Percentiles rank a stretch among this genome's conserved stretches.
These are phyloP conservation scores for Chamaetylas fuelleborni DNA, from an alignment of 2,113 vertebrate genomes.

Conservation along the genomic window DNA sequence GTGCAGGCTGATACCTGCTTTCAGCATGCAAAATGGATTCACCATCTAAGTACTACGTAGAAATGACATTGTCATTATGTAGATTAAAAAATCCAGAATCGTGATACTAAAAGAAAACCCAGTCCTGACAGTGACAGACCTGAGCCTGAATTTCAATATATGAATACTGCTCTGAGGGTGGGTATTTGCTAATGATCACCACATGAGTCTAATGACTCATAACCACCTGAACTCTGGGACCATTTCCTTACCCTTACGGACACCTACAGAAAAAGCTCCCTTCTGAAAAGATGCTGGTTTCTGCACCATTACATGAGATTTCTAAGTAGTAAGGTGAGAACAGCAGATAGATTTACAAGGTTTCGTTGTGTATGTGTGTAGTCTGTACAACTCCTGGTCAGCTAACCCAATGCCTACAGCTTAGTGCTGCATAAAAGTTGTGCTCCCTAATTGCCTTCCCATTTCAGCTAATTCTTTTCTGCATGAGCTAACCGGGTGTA, in stretches of 20 bases:
- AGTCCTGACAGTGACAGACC: background rate
- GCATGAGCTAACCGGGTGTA: background rate
- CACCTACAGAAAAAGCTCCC: background rate
- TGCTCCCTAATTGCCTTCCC: background rate
- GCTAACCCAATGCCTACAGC: constrained; percentile 2
- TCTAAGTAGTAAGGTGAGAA: background rate
- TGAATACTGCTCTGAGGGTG: background rate
- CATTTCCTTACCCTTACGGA: background rate
- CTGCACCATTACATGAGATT: background rate
- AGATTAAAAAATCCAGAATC: background rate
- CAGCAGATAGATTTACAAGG: background rate
- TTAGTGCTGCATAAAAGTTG: constrained; percentile 19
- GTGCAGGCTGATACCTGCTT: background rate
- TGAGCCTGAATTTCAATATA: background rate
- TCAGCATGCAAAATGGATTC: background rate
- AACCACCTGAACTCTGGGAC: background rate
- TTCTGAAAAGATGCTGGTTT: background rate
- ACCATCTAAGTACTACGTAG: fast-evolving
- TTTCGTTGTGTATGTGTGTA: background rate
- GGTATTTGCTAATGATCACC: background rate
- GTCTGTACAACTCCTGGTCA: background rate
- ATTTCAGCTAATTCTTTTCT: constrained; percentile 16
- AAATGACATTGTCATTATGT: background rate
- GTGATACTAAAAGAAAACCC: background rate
- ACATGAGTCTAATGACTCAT: background rate